Conservation (phyloP, 2,113 vertebrate species). For the Larimichthys crocea region DNA sequence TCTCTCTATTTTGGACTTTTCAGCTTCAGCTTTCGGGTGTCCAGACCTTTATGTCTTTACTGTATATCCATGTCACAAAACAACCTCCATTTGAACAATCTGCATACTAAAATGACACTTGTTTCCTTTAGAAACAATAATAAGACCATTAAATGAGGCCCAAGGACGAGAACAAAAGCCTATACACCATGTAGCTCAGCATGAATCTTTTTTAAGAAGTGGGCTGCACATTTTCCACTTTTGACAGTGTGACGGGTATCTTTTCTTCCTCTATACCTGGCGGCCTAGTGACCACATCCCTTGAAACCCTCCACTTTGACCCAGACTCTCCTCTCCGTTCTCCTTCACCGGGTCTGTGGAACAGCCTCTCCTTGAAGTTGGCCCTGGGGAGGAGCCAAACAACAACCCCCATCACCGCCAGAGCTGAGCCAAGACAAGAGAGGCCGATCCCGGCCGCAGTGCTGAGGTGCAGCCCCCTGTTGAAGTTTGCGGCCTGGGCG, state of each 20-base stretch:
- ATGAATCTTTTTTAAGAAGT: conserved; percentile 64
- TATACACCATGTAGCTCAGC: conserved; percentile 10
- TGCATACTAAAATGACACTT: neutral
- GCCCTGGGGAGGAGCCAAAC: conserved; percentile 89
- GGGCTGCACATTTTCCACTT: conserved; percentile 91
- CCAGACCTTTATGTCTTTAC: neutral
- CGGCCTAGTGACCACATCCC: conserved; percentile 87
- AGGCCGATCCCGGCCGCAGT: conserved; percentile 89
- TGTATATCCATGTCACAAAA: neutral
- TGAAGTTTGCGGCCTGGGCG: conserved; percentile 88
- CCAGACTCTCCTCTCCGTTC: conserved; percentile 41
- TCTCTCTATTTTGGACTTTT: neutral
- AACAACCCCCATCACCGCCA: conserved; percentile 85
- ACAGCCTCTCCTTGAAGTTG: conserved; percentile 87
- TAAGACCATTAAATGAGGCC: conserved; percentile 20
- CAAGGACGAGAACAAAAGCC: conserved; percentile 26
- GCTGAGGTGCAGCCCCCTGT: conserved; percentile 89
- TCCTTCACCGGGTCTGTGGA: conserved; percentile 43
- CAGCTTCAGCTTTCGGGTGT: neutral
- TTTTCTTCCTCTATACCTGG: conserved; percentile 87
- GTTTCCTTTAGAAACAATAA: neutral
- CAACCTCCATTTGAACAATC: conserved; percentile 3
- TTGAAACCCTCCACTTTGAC: conserved; percentile 45
- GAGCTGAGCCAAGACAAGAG: conserved; percentile 88
- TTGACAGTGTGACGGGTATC: conserved; percentile 89